Base-by-base conservation (phyloP, 2,888 invertebrate genomes). In the Blastobasis lacticolella region DNA sequence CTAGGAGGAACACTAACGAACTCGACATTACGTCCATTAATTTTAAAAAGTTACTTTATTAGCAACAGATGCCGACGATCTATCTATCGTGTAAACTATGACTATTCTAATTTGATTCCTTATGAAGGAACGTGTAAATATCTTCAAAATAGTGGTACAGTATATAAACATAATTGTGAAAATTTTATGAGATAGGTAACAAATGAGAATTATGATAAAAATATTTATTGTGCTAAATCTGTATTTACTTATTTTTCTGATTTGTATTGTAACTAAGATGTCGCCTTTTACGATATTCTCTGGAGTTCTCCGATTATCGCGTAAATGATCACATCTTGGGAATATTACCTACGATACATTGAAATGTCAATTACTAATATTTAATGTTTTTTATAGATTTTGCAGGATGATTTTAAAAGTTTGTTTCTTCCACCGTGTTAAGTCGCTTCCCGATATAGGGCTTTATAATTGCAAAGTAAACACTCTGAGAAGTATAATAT, bases 21-120 rank as follows among this genome's bases (percentile, higher is more conserved):
- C 84, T 84, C 82, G 75, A 81, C 78, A 87, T 83, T 88, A 86
- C 88, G 88, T 88, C 88, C 88, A 88, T 86, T 87, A 87, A 84
- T 84, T 86, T 85, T 81, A 85, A 84, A 75, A 77, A 74, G 83
- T 82, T 82, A 82, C 81, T 85, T 86, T 81, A 86, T 76, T 81
- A 82, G 78, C 76, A 76, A 77, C 78, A 78, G 79, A 80, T 76
- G 76, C 80, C 81, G 70, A 77, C 73, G 65, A 77, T 82, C 77
- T 81, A 76, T 82, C 78, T 82, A 81, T 73, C 78, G 76, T 75
- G 64, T 74, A n/a, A 7, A 42, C 42, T 42, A 71, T 77, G 76
- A 74, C 72, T 78, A 75, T 77, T 78, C 70, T 73, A 69, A 74
- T 75, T 77, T 75, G 73, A 74, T 67, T 75, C 84, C 86, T 88